These are phyloP conservation scores for Patella depressa DNA, from an alignment of 2,888 invertebrate species.

Conservation along the genomic window DNA sequence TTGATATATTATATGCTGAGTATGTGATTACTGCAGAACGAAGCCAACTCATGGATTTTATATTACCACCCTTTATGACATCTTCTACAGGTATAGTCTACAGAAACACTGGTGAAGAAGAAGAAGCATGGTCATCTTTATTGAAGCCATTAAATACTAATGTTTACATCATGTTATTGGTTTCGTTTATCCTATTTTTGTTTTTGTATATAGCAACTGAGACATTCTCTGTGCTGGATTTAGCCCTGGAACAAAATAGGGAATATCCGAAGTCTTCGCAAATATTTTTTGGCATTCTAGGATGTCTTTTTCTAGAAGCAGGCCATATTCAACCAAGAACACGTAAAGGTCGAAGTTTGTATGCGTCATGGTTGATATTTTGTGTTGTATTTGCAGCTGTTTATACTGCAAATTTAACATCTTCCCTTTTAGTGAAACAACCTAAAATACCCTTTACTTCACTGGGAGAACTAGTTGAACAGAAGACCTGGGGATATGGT, in stretches of 20 bases:
- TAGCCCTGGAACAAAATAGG: not conserved
- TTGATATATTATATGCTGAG: conserved; percentile 16
- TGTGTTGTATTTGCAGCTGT: conserved; percentile 18
- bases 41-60: conserved; percentile 17
- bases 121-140: not conserved
- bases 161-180: not conserved
- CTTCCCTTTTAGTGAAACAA: not conserved
- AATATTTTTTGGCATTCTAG: conserved; percentile 2
- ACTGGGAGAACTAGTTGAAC: not conserved
- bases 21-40: not conserved
- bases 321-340: not conserved
- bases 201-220: conserved; percentile 11
- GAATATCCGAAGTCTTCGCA: not conserved
- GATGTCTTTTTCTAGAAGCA: not conserved
- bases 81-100: conserved; percentile 8
- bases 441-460: not conserved
- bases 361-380: conserved; percentile 20
- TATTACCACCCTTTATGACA: conserved; percentile 8
- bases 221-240: not conserved
- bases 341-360: conserved; percentile 9
- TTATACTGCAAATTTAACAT: conserved; percentile 14
- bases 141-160: not conserved
- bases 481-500: not conserved
- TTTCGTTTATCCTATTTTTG: conserved; percentile 5
- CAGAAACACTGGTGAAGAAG: conserved; percentile 8